Evolutionary conservation across 2,888 invertebrate species (phyloP), one percentile per base, ranked within the genome.

Genomic region (Dasysyrphus albostriatus): DNA sequence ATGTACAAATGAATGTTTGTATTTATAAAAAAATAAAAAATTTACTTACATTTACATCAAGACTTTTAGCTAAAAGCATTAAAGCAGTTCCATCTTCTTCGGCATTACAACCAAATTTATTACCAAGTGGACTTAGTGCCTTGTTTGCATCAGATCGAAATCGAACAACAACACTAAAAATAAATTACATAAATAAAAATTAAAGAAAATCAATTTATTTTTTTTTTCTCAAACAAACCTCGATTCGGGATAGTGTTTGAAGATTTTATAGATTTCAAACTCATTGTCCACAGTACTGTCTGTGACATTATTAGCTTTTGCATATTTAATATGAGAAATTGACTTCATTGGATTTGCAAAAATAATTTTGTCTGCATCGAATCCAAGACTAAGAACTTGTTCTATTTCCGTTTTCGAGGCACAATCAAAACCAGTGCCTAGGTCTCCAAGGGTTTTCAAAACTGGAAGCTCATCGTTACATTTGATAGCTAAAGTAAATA

Each of bases 271-370:
- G 85, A 99, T 95, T 93, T 99, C 99, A 74, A 95, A 95, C 93
- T 98, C 98, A 89, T 97, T 98, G 94, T 99, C 99, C 92, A 98
- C 98, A 32, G 98, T 98, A 96, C 98, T 98, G 82, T 95, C 94
- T 89, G 95, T 94, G 39, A 99, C 96, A 19, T 96, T 95, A 39
- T 94, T 94, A 65, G 95, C 94, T 29, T 95, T 94, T 70, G 99
- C 98, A 93, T 96, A 96, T 63, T 96, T 95, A 91, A 99, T 95
- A 93, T 98, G 98, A 59, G 98, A 98, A 61, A 96, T 95, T 90
- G 97, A 97, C 93, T 98, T 99, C 89, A 98, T 98, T 0, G 98
- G 98, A 94, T 99, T 98, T 87, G 99, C 98, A 93, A 98, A 99
- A 91, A 99, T 97, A 88, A 99, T 98, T 89, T 97, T 96, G 6